Evolutionary conservation across 2,888 invertebrate genomes (phyloP).

Genomic region (Hesperia comma): DNA sequence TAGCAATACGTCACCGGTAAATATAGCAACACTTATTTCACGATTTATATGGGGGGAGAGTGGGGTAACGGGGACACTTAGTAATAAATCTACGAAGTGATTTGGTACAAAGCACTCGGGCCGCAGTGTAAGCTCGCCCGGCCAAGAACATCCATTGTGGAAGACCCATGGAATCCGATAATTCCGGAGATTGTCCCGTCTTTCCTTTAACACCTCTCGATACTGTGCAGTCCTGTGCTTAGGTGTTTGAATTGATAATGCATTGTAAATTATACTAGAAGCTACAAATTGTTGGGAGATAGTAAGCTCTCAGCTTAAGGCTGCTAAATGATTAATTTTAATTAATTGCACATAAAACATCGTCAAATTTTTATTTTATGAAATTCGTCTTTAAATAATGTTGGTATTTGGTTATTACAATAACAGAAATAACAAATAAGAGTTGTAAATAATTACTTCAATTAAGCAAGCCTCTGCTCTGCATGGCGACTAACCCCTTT

Average conservation of each 20-base stretch:
- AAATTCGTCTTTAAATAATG: no score
- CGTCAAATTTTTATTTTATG: no score
- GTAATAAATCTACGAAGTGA: slow-evolving; percentile 82
- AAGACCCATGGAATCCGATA: slow-evolving; percentile 80
- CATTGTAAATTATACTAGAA: slow-evolving; percentile 39
- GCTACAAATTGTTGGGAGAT: slow-evolving; percentile 31
- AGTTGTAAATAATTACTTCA: no score
- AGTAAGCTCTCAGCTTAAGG: slow-evolving; percentile 22
- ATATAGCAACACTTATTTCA: slow-evolving; percentile 83
- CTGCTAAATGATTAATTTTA: slow-evolving; percentile 38
- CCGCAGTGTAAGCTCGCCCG: slow-evolving; percentile 75
- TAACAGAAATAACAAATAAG: no score
- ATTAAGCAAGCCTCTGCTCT: no score
- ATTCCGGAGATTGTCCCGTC: slow-evolving; percentile 81
- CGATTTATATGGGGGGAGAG: slow-evolving; percentile 77
- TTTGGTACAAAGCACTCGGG: slow-evolving; percentile 81
- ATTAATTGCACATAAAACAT: background rate
- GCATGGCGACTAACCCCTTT: no score
- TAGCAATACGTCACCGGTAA: slow-evolving; percentile 81
- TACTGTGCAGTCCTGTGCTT: slow-evolving; percentile 56
- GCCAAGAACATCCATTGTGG: slow-evolving; percentile 79
- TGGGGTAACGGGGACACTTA: slow-evolving; percentile 73
- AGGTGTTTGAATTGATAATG: slow-evolving; percentile 53
- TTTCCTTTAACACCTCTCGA: slow-evolving; percentile 77
- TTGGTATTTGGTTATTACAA: no score